Evolutionary conservation across 2,113 vertebrate genomes (phyloP).

Genomic region (Atrichornis clamosus): DNA sequence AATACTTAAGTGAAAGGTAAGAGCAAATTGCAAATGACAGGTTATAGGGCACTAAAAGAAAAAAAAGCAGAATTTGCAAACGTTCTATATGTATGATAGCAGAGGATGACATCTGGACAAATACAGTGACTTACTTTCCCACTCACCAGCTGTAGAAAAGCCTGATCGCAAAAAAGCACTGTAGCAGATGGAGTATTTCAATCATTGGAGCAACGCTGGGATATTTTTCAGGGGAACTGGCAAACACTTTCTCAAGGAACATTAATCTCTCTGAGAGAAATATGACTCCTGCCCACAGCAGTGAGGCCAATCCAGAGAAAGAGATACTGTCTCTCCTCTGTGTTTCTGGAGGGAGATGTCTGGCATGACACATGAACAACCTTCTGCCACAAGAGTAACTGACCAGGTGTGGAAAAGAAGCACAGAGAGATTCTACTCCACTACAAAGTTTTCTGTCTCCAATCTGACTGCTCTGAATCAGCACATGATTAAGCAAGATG

Average conservation of each 20-base stretch:
- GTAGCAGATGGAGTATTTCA: not conserved
- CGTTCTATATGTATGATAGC: not conserved
- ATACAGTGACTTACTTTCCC: not conserved
- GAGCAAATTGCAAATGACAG: not conserved
- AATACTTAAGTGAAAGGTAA: not conserved
- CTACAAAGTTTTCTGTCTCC: not conserved
- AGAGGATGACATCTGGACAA: not conserved
- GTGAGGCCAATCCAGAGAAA: not conserved
- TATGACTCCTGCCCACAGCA: not conserved
- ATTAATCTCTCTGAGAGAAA: not conserved
- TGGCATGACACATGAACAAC: not conserved
- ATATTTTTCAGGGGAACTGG: not conserved
- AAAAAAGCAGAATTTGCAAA: not conserved
- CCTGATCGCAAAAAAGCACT: not conserved
- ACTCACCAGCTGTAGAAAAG: not conserved
- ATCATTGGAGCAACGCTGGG: not conserved
- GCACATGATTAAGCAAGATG: not conserved
- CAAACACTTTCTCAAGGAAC: not conserved
- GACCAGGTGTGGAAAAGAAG: not conserved
- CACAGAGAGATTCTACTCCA: not conserved
- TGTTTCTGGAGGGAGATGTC: not conserved
- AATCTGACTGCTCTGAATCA: not conserved
- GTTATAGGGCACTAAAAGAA: not conserved
- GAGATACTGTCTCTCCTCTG: not conserved
- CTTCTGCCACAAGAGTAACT: not conserved